A percentile compares a stretch with the other conserved stretches of the same genome.
These are phyloP conservation scores for Vulpes vulpes DNA, from an alignment of 2,113 vertebrate genomes.

Conservation along the genomic window DNA sequence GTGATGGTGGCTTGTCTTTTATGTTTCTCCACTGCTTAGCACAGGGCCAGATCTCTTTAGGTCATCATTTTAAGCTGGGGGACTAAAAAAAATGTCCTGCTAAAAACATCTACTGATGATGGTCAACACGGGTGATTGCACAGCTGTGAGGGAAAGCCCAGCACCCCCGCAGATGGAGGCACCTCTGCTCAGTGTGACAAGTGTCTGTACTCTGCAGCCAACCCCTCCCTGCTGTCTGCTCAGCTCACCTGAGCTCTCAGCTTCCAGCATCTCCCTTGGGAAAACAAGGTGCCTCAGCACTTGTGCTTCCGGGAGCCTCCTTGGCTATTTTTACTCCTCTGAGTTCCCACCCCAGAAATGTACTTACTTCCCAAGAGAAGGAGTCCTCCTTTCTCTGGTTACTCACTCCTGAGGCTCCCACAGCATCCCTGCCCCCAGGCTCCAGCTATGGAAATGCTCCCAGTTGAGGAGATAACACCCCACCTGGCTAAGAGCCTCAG, in stretches of 20 bases:
- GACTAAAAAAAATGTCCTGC: not conserved
- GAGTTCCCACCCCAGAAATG: not conserved
- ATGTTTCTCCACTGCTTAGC: not conserved
- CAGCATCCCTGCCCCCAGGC: not conserved
- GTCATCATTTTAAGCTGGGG: not conserved
- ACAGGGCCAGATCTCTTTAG: not conserved
- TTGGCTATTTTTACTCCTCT: slow-evolving; percentile 67
- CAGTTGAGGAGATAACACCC: not conserved
- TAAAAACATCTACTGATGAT: not conserved
- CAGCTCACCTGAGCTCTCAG: not conserved
- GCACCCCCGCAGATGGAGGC: not conserved
- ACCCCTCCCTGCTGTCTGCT: not conserved
- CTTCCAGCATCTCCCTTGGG: slow-evolving; percentile 18
- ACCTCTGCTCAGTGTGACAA: not conserved
- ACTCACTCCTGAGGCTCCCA: slow-evolving; percentile 42
- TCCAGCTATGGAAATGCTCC: not conserved
- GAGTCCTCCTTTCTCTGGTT: slow-evolving; percentile 73
- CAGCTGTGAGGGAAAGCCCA: not conserved
- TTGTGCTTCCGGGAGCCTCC: not conserved
- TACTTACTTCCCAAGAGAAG: slow-evolving; percentile 16
- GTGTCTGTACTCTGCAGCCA: not conserved
- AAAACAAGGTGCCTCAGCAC: slow-evolving; percentile 12
- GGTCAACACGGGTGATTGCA: not conserved
- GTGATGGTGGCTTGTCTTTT: not conserved
- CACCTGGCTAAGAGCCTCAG: not conserved